These are phyloP conservation scores for Hirtodrosophila confusa DNA, from an alignment of 2,888 invertebrate genomes.

Conservation along the genomic window DNA sequence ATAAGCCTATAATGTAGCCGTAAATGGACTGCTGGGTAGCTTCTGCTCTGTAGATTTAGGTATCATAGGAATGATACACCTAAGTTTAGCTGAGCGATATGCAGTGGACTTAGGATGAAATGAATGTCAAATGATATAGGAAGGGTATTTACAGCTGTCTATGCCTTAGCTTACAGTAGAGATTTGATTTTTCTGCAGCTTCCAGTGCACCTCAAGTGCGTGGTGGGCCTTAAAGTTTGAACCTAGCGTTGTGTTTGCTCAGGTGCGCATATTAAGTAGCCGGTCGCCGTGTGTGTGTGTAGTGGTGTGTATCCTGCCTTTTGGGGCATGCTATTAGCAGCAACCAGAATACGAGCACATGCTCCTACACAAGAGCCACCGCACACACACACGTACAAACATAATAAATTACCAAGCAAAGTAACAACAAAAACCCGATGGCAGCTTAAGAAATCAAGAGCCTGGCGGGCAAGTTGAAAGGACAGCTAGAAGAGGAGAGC, in stretches of 20 bases:
- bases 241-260: conserved; percentile 47
- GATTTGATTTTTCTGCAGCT: conserved; percentile 19
- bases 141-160: conserved; percentile 12
- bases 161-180: neutral
- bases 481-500: conserved; percentile 12
- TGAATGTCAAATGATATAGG: neutral
- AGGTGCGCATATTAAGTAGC: conserved; percentile 77
- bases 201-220: conserved; percentile 44
- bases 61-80: no score
- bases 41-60: no score
- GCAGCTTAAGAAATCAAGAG: conserved; percentile 49
- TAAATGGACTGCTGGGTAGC: no score
- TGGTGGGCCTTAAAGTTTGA: conserved; percentile 57
- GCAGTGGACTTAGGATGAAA: no score
- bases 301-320: conserved; percentile 38
- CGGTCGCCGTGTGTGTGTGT: conserved; percentile 21
- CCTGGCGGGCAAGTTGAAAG: conserved; percentile 11
- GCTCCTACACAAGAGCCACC: conserved; percentile 15
- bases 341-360: conserved; percentile 36
- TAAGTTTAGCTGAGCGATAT: no score
- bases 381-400: conserved; percentile 57
- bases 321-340: conserved; percentile 60
- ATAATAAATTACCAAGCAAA: conserved; percentile 67
- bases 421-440: conserved; percentile 29
- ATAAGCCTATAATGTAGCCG: no score